phyloP scores from a whole-genome alignment of 30 jellyfish, hydroid and myxozoan species.

The Pelagia noctiluca region DNA sequence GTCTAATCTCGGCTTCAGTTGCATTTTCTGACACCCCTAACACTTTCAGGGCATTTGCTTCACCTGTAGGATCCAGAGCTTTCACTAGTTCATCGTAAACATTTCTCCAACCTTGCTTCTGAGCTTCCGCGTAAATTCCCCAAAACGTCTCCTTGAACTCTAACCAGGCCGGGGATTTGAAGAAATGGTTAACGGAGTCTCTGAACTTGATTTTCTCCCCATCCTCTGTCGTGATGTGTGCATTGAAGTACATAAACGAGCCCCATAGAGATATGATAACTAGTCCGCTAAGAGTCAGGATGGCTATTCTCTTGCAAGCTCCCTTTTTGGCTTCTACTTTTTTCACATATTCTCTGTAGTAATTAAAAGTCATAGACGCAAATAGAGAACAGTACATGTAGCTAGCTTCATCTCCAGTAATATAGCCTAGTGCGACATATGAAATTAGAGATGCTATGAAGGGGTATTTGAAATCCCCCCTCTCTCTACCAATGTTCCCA shows the following conservation, averaged over 20 bases:
- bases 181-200: constrained; percentile 91
- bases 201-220: constrained; percentile 93
- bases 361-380: constrained; percentile 80
- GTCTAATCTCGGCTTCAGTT: constrained; percentile 83
- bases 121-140: constrained; percentile 90
- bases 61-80: constrained; percentile 98
- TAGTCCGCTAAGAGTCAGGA: constrained; percentile 75
- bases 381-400: constrained; percentile 93
- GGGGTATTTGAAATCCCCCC: constrained; percentile 81
- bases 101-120: constrained; percentile 93
- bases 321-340: constrained; percentile 40
- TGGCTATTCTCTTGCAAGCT: constrained; percentile 66
- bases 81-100: constrained; percentile 93
- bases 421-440: constrained; percentile 19
- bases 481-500: constrained; percentile 94
- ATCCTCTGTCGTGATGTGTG: constrained; percentile 93
- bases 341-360: constrained; percentile 59
- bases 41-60: constrained; percentile 92
- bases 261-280: constrained; percentile 88
- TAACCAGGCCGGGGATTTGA: constrained; percentile 98
- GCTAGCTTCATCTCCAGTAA: constrained; percentile 79
- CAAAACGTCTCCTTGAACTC: constrained; percentile 91
- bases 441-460: constrained; percentile 63
- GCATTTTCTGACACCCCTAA: constrained; percentile 82
- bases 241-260: constrained; percentile 90